Evolutionary conservation across 2,888 invertebrate genomes (phyloP).

Genomic region (Alitta virens): DNA sequence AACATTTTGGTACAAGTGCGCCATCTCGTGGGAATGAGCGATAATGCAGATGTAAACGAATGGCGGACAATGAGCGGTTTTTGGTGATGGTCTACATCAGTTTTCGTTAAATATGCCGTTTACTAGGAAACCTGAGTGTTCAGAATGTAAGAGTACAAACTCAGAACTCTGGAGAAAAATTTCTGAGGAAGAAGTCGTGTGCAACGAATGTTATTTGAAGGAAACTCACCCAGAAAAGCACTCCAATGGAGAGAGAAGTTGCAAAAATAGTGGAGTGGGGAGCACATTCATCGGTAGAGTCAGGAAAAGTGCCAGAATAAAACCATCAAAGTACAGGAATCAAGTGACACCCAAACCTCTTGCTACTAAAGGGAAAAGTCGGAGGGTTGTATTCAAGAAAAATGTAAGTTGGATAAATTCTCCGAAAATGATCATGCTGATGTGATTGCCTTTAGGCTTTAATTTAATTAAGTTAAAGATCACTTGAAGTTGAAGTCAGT

Average conservation of each 20-base stretch:
- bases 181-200: neutral
- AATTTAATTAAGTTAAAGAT: no score
- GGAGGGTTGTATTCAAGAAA: conserved; percentile 72
- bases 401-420: conserved; percentile 54
- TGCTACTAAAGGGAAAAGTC: conserved; percentile 68
- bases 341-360: conserved; percentile 38
- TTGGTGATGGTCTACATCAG: no score
- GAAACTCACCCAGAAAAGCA: neutral
- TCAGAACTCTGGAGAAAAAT: neutral
- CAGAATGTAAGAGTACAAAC: neutral
- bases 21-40: no score
- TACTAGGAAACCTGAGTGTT: neutral
- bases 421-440: no score
- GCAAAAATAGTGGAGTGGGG: conserved; percentile 10
- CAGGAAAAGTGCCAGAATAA: conserved; percentile 48
- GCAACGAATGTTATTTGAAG: neutral
- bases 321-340: conserved; percentile 43
- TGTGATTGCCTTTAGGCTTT: no score
- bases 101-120: neutral
- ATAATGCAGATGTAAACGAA: no score
- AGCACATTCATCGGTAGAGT: conserved; percentile 32
- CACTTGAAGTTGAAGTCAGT: no score
- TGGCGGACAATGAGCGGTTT: no score
- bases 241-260: no score
- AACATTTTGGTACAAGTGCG: no score